Percentiles rank a stretch among this genome's conserved stretches.
Evolutionary conservation across 2,888 invertebrate species (phyloP).

Genomic region (Campopleginae sp.): DNA sequence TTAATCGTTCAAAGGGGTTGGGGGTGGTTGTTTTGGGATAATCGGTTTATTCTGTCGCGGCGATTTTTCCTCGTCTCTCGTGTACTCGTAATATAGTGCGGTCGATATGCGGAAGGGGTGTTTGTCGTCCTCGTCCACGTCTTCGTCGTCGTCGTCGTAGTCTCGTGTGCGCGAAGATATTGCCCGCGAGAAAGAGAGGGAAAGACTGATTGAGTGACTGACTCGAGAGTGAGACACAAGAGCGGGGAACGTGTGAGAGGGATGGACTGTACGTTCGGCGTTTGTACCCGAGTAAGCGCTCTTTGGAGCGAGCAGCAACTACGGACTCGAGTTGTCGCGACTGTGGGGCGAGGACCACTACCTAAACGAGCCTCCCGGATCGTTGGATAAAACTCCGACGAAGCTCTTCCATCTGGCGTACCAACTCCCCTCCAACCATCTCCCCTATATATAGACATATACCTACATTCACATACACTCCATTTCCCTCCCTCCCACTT

Average conservation of each 20-base stretch:
- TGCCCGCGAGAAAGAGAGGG: slow-evolving; percentile 33
- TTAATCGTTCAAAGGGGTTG: background rate
- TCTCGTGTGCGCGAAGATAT: slow-evolving; percentile 58
- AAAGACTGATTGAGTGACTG: slow-evolving; percentile 26
- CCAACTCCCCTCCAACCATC: slow-evolving; percentile 77
- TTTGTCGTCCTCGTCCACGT: slow-evolving; percentile 36
- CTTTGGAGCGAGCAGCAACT: slow-evolving; percentile 49
- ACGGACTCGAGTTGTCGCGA: slow-evolving; percentile 77
- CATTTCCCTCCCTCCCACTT: slow-evolving; percentile 1
- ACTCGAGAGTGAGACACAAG: slow-evolving; percentile 13
- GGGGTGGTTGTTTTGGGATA: slow-evolving; percentile 8
- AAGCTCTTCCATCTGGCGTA: slow-evolving; percentile 81
- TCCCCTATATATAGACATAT: slow-evolving; percentile 15
- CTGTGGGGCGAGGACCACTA: slow-evolving; percentile 83
- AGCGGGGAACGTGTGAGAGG: slow-evolving; percentile 2
- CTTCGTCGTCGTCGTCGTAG: slow-evolving; percentile 46
- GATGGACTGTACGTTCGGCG: slow-evolving; percentile 32
- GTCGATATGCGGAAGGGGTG: slow-evolving; percentile 68
- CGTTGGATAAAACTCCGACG: slow-evolving; percentile 82
- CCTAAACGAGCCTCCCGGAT: slow-evolving; percentile 83
- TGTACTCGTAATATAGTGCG: slow-evolving; percentile 58
- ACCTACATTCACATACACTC: background rate
- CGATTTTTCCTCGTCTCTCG: slow-evolving; percentile 40
- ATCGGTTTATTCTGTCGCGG: slow-evolving; percentile 26
- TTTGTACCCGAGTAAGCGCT: slow-evolving; percentile 55